Percentiles rank a stretch among this genome's conserved stretches.
phyloP scores from a whole-genome alignment of 2,797 vertebrate genomes.

The Pangasius macronema region DNA sequence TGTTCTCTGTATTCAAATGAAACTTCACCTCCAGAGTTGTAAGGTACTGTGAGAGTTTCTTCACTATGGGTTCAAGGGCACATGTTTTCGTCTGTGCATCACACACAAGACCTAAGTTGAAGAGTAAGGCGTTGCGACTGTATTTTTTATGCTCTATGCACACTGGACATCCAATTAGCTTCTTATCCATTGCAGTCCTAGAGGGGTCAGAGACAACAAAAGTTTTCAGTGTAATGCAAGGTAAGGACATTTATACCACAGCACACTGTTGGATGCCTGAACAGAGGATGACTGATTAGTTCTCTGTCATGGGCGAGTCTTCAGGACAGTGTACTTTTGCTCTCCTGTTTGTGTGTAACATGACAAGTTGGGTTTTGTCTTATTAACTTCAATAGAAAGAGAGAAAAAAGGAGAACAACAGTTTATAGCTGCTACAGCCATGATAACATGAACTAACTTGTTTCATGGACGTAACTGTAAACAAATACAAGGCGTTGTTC shows the following conservation, averaged over 20 bases:
- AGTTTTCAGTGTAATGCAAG: not conserved
- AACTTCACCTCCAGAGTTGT: slow-evolving; percentile 90
- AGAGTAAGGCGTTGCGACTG: slow-evolving; percentile 93
- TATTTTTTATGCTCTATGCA: slow-evolving; percentile 99
- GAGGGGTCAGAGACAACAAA: slow-evolving; percentile 41
- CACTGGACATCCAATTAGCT: slow-evolving; percentile 95
- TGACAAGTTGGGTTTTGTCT: not conserved
- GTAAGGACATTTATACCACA: not conserved
- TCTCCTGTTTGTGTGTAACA: not conserved
- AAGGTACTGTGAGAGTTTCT: slow-evolving; percentile 96
- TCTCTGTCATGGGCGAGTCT: not conserved
- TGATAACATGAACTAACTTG: not conserved
- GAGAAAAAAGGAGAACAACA: not conserved
- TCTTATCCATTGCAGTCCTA: slow-evolving; percentile 98
- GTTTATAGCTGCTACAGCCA: not conserved
- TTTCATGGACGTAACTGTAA: not conserved
- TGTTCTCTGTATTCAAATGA: not conserved
- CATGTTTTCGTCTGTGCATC: slow-evolving; percentile 93
- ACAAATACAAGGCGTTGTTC: not conserved
- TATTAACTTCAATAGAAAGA: not conserved
- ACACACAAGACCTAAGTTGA: slow-evolving; percentile 95
- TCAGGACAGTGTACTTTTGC: not conserved
- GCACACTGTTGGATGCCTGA: not conserved
- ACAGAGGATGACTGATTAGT: not conserved
- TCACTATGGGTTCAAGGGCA: slow-evolving; percentile 93